Base-by-base conservation (phyloP, 2,113 vertebrate species). In the Apeltes quadracus region DNA sequence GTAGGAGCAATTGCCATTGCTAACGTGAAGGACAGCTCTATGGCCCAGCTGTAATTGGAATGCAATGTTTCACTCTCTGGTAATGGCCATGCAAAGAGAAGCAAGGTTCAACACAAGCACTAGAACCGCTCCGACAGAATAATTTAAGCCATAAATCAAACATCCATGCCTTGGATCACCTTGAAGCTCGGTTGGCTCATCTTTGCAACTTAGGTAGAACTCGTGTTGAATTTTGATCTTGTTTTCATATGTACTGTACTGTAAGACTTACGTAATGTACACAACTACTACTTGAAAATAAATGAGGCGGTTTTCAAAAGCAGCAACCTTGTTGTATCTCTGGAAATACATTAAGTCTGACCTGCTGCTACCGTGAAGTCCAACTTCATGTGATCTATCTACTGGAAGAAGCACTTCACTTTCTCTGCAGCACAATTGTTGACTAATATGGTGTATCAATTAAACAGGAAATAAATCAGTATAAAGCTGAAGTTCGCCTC, bases 111-210 rank as follows among this genome's bases (percentile, higher is more conserved):
- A 71, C 79, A 72, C 75, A 63, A 1, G 23, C 65, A 65, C 48
- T 79, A 38, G 75, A n/a, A 72, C 76, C 51, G 76, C 57, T 78
- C 81, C 84, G 57, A 82, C 70, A 78, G 69, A 82, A 84, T 88
- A 75, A 90, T 90, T 88, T 81, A 64, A 75, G 74, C 72, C 69
- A 88, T 90, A 84, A 91, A 90, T 89, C 89, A 89, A 86, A 84
- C 77, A 68, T 79, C 69, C 62, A 53, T 39, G 46, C 78, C 38
- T 69, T 15, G 61, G 46, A 81, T 88, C 85, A 87, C 88, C 85
- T 89, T 89, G 86, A 89, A 69, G 73, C 75, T 80, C 81, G 39
- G 69, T 39, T 29, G 55, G 72, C 56, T 79, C 72, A 66, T 82
- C 84, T 87, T 86, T 76, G 46, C 69, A 71, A 83, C 69, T 84